Evolutionary conservation across 2,797 vertebrate species (phyloP).

Genomic region (Coracias cyanogaster): DNA sequence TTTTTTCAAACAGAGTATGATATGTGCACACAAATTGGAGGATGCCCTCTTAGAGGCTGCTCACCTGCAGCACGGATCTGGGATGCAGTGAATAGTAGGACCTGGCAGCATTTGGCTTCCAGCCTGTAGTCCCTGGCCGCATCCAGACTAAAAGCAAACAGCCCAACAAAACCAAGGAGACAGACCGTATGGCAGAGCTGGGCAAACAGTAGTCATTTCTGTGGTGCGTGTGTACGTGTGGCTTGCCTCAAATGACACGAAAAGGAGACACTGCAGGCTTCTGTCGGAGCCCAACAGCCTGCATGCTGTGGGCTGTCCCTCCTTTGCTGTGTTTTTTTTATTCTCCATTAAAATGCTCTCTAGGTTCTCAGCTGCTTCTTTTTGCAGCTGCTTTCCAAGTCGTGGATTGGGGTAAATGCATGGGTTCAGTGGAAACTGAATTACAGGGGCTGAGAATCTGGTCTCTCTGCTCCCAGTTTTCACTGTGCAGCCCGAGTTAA

Average conservation of each 20-base stretch:
- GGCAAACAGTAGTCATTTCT: not conserved
- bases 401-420: not conserved
- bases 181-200: not conserved
- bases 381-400: not conserved
- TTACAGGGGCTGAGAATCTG: not conserved
- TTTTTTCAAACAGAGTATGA: not conserved
- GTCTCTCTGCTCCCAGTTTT: not conserved
- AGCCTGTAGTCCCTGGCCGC: not conserved
- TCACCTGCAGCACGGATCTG: not conserved
- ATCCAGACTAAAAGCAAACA: constrained; percentile 64
- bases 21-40: not conserved
- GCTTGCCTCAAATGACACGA: not conserved
- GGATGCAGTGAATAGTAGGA: not conserved
- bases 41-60: not conserved
- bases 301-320: not conserved
- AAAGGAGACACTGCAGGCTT: not conserved
- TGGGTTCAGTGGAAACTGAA: not conserved
- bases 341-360: not conserved
- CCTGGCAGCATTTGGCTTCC: not conserved
- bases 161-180: constrained; percentile 8
- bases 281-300: not conserved
- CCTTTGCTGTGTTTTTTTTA: not conserved
- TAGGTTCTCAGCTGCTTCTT: not conserved
- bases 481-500: not conserved
- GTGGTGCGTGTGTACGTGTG: not conserved